Conservation (phyloP, 2,888 invertebrate genomes). For the Timema cristinae region DNA sequence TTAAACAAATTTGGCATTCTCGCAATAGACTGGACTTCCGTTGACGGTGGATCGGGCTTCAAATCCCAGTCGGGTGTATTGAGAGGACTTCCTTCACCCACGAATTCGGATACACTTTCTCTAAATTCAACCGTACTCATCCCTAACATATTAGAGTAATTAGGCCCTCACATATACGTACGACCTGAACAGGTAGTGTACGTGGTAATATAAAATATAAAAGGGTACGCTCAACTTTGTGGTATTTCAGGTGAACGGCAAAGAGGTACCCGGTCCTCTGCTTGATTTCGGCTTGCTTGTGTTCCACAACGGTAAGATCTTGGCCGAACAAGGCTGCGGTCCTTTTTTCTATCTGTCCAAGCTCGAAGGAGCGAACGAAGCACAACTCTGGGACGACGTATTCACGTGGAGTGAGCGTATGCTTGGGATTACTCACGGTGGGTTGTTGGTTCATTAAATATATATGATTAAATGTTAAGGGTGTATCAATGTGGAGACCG, state of each 20-base stretch:
- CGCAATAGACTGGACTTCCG: too few species aligned
- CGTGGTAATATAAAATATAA: not conserved
- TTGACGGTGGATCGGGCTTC: too few species aligned
- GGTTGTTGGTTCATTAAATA: not conserved
- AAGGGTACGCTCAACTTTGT: not conserved
- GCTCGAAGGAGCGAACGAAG: conserved; percentile 61
- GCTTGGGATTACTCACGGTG: conserved; percentile 50
- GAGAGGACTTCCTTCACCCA: too few species aligned
- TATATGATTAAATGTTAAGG: too few species aligned
- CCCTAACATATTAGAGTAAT: too few species aligned
- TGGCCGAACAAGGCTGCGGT: conserved; percentile 55
- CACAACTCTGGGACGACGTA: conserved; percentile 64
- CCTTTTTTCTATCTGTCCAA: conserved; percentile 71
- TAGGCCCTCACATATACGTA: too few species aligned
- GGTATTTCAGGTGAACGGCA: conserved; percentile 52
- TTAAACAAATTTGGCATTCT: too few species aligned
- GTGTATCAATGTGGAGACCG: too few species aligned
- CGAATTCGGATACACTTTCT: too few species aligned
- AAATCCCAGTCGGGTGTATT: too few species aligned
- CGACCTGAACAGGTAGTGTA: not conserved
- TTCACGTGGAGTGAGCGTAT: conserved; percentile 59
- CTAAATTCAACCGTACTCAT: too few species aligned
- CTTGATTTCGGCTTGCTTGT: conserved; percentile 65
- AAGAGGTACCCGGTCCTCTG: conserved; percentile 60
- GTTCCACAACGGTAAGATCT: conserved; percentile 57